Conservation (phyloP, 2,797 vertebrate genomes). For the Clarias platycephalus region DNA sequence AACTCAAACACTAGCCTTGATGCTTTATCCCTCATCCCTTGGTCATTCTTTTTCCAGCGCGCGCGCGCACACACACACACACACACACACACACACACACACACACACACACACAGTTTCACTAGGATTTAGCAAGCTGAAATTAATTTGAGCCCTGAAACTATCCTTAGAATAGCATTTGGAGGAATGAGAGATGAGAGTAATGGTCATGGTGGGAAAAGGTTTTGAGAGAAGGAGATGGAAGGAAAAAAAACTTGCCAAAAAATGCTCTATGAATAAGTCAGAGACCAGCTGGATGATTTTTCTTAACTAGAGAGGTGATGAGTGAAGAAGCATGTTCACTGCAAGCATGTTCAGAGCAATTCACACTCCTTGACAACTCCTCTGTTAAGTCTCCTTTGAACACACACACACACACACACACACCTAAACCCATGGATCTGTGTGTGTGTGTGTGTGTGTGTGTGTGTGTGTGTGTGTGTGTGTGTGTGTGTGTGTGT, state of each 20-base stretch:
- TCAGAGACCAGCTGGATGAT: conserved; percentile 54
- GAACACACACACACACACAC: background rate
- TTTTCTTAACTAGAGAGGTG: conserved; percentile 50
- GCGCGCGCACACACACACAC: background rate
- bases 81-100: background rate
- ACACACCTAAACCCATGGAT: background rate
- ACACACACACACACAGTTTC: conserved; percentile 42
- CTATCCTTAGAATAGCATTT: conserved; percentile 52
- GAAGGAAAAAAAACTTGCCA: conserved; percentile 57
- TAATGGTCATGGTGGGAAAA: background rate
- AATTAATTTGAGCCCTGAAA: conserved; percentile 68
- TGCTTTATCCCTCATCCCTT: conserved; percentile 55
- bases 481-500: conserved; percentile 1
- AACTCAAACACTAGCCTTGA: conserved; percentile 65
- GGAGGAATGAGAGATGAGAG: conserved; percentile 15
- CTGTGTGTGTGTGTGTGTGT: background rate
- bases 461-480: background rate
- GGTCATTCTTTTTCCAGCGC: conserved; percentile 40
- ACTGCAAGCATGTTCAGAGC: conserved; percentile 25
- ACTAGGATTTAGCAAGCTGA: conserved; percentile 72
- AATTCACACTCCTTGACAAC: conserved; percentile 46
- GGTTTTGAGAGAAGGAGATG: conserved; percentile 36
- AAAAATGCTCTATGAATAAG: conserved; percentile 61
- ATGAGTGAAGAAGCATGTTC: conserved; percentile 48
- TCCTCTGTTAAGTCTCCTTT: conserved; percentile 21